Evolutionary conservation across 2,113 vertebrate species (phyloP).

Genomic region (Plestiodon gilberti): DNA sequence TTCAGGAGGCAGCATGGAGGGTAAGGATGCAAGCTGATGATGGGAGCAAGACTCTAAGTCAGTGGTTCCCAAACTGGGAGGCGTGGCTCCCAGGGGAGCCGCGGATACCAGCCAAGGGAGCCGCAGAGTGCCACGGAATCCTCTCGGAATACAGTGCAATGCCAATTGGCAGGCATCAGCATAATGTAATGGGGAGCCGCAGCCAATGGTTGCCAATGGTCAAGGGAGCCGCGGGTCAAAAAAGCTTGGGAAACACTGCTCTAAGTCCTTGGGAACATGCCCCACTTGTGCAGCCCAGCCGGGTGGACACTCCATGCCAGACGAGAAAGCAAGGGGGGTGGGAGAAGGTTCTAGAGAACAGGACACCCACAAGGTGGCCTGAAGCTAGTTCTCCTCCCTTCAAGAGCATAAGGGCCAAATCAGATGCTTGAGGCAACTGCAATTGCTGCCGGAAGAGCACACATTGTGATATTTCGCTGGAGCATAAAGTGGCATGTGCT

Average conservation of each 20-base stretch:
- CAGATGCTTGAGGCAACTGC: no score
- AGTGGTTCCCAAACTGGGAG: no score
- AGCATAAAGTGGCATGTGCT: not conserved
- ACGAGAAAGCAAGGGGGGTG: not conserved
- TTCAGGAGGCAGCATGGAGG: not conserved
- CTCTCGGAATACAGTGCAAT: no score
- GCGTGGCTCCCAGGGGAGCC: no score
- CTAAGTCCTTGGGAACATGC: not conserved
- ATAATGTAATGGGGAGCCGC: no score
- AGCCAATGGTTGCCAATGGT: no score
- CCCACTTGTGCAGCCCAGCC: not conserved
- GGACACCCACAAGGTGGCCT: not conserved
- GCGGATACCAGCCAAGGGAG: no score
- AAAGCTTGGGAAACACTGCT: no score
- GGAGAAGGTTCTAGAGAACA: not conserved
- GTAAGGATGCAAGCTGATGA: not conserved
- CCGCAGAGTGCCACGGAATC: no score
- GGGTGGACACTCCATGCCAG: not conserved
- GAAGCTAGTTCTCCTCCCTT: not conserved
- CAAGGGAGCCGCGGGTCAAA: no score
- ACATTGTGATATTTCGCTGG: not conserved
- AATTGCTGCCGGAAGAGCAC: not conserved
- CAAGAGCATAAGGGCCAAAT: not conserved
- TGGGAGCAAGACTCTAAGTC: not conserved
- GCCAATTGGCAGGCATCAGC: no score